Percentiles rank a stretch among this genome's conserved stretches.
These are phyloP conservation scores for Drosophila mercatorum DNA, from an alignment of 2,888 invertebrate genomes.

Conservation along the genomic window DNA sequence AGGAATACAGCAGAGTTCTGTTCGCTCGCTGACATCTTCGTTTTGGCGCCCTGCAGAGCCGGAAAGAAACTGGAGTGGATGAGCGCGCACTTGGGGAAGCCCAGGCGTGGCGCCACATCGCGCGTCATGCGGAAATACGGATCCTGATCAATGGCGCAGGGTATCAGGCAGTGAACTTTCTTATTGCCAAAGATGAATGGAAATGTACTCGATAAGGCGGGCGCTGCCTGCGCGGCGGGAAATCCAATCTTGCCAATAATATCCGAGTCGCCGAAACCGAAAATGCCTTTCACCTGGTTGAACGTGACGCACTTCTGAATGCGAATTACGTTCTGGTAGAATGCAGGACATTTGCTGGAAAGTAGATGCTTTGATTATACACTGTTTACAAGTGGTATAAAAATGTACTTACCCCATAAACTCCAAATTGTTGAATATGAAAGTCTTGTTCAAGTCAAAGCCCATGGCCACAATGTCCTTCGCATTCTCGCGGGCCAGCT, in stretches of 20 bases:
- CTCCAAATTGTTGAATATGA: conserved; percentile 97
- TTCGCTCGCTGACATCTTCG: conserved; percentile 99
- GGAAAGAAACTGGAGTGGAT: conserved; percentile 96
- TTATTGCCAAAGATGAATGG: conserved; percentile 94
- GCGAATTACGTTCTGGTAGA: conserved; percentile 96
- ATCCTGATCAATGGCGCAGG: conserved; percentile 99
- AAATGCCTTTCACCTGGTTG: conserved; percentile 99
- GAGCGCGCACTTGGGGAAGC: conserved; percentile 94
- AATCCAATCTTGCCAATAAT: conserved; percentile 98
- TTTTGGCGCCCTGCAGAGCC: conserved; percentile 97
- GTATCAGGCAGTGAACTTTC: conserved; percentile 90
- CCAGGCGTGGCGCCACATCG: conserved; percentile 97
- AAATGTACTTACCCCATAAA: conserved; percentile 92
- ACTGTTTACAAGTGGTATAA: not conserved
- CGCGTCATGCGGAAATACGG: conserved; percentile 99
- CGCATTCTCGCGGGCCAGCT: conserved; percentile 95
- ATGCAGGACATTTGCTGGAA: conserved; percentile 92
- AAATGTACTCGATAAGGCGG: conserved; percentile 94
- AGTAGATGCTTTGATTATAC: not conserved
- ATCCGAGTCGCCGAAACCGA: conserved; percentile 98
- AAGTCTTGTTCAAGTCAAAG: conserved; percentile 96
- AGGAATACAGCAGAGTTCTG: conserved; percentile 96
- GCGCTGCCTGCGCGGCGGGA: conserved; percentile 98
- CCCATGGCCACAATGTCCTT: conserved; percentile 99
- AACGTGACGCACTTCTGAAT: conserved; percentile 98